phyloP scores from a whole-genome alignment of 2,797 vertebrate genomes.

The Mustela erminea region DNA sequence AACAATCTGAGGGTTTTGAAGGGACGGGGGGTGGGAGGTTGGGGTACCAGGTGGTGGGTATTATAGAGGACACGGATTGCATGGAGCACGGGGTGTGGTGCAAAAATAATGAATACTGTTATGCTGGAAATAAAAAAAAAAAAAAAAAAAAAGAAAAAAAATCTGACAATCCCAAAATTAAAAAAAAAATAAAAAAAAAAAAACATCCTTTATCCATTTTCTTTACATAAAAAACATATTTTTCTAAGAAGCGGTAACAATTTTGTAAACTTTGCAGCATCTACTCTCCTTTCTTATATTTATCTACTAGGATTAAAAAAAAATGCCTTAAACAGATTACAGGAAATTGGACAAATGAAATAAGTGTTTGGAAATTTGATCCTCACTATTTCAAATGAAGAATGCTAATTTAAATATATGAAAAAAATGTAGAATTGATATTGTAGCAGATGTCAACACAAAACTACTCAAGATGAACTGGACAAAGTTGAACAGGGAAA shows the following conservation, averaged over 20 bases:
- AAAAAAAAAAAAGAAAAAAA: too few relatives aligned
- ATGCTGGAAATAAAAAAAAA: too few relatives aligned
- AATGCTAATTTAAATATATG: background rate
- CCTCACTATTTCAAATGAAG: background rate
- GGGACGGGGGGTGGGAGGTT: too few relatives aligned
- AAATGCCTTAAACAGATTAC: background rate
- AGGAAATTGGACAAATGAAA: background rate
- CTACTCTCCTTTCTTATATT: background rate
- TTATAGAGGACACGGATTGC: too few relatives aligned
- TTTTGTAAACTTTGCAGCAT: slow-evolving; percentile 11
- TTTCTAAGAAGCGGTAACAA: background rate
- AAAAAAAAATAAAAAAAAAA: too few relatives aligned
- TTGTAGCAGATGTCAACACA: background rate
- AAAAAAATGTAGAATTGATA: background rate
- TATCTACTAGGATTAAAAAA: background rate
- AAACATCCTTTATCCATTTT: slow-evolving; percentile 47
- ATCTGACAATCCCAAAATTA: too few relatives aligned
- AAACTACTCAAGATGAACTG: background rate
- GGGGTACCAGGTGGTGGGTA: too few relatives aligned
- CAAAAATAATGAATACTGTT: too few relatives aligned
- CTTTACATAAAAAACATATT: slow-evolving; percentile 29
- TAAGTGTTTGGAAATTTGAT: background rate
- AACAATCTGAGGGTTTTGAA: too few relatives aligned
- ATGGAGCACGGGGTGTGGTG: too few relatives aligned
- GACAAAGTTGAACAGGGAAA: background rate